These are phyloP conservation scores for Bothrops jararaca DNA, from an alignment of 2,113 vertebrate species.

Conservation along the genomic window DNA sequence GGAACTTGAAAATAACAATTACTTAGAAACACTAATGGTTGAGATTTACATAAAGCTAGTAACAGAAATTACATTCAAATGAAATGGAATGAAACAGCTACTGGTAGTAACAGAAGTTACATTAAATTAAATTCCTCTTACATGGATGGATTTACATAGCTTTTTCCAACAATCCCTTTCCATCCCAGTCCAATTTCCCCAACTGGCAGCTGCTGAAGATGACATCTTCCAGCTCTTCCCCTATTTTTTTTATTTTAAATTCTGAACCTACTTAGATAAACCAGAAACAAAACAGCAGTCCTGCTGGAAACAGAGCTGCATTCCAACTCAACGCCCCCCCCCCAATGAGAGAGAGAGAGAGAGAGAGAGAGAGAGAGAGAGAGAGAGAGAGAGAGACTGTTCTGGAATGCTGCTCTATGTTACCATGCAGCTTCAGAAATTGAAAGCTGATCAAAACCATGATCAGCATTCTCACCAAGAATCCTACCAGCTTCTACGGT, in stretches of 20 bases:
- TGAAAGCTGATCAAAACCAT: not conserved
- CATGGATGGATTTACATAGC: not conserved
- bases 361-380: not conserved
- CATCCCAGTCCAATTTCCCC: not conserved
- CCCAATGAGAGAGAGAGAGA: not conserved
- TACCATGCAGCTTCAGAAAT: not conserved
- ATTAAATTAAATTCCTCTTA: not conserved
- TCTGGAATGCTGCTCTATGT: not conserved
- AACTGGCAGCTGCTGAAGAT: not conserved
- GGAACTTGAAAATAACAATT: not conserved
- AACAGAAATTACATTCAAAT: not conserved
- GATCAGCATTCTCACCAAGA: not conserved
- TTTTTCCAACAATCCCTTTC: not conserved
- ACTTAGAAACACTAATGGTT: not conserved
- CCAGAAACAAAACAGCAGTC: constrained; percentile 26
- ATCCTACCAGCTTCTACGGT: not conserved
- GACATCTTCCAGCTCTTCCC: not conserved
- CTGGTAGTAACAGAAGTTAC: not conserved
- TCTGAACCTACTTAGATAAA: constrained; percentile 11
- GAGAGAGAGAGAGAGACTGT: too few species aligned
- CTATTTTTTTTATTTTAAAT: not conserved
- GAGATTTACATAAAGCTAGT: not conserved
- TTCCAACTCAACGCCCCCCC: not conserved
- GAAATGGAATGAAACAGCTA: not conserved
- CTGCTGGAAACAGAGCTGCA: constrained; percentile 11